These are phyloP conservation scores for Orius insidiosus DNA, from an alignment of 1,140 invertebrate species.

Conservation along the genomic window DNA sequence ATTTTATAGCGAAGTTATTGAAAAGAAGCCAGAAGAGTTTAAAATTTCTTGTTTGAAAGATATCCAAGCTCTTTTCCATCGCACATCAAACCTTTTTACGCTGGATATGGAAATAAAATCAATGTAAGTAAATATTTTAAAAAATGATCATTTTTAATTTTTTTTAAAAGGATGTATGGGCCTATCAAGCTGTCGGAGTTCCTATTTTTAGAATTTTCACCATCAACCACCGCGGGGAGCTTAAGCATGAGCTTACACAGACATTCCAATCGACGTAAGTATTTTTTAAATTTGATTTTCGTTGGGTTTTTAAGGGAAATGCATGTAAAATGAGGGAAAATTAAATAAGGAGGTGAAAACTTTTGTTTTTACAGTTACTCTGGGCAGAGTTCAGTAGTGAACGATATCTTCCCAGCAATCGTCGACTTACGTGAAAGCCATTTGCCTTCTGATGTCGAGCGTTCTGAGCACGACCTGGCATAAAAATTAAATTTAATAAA, in stretches of 20 bases:
- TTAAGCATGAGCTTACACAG: conserved; percentile 88
- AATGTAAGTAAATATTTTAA: conserved; percentile 46
- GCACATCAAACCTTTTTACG: conserved; percentile 82
- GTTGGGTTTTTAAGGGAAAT: background rate
- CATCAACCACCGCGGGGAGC: conserved; percentile 91
- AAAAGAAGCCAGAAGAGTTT: conserved; percentile 97
- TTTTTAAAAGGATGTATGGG: conserved; percentile 98
- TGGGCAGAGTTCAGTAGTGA: conserved; percentile 76
- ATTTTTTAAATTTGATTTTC: background rate
- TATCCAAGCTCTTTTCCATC: conserved; percentile 78
- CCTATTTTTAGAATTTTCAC: conserved; percentile 93
- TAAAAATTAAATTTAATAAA: background rate
- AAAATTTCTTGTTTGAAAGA: conserved; percentile 96
- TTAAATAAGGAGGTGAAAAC: conserved; percentile 2
- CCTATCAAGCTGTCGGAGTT: conserved; percentile 92
- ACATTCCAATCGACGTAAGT: conserved; percentile 98
- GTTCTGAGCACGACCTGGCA: background rate
- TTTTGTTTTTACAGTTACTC: conserved; percentile 49
- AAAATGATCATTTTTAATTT: background rate
- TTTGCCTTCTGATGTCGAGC: no score
- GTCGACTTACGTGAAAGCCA: no score
- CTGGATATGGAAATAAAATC: conserved; percentile 94
- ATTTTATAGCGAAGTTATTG: conserved; percentile 83
- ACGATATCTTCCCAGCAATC: conserved; percentile 72
- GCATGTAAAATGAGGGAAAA: background rate